Base-by-base conservation (phyloP, 2,797 vertebrate genomes). In the Sebastes vulpes region DNA sequence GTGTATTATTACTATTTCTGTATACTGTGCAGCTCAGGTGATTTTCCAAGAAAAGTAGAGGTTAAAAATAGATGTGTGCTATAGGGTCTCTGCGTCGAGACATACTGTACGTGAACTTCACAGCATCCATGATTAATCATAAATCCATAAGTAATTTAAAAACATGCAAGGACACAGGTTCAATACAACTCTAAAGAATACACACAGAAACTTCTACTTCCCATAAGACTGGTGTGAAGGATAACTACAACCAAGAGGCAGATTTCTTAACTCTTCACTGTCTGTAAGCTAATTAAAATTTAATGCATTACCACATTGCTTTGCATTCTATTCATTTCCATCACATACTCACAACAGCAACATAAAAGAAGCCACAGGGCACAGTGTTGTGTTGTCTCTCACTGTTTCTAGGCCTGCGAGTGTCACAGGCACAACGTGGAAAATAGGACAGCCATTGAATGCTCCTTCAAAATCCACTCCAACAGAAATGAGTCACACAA, bases 401-500 rank as follows among this genome's bases (percentile, higher is more conserved):
- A 52, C 72, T 20, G 35, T 87, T 84, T 87, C 59, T 25, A 75
- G 71, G 58, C 66, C 73, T 72, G 61, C 14, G 1, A 83, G 77
- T 60, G 73, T 91, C 84, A 66, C 73, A 48, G 65, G 59, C 68
- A 52, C 35, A 73, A 73, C 16, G 2, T 61, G 63, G 79, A 91
- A 93, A 93, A 91, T 89, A 88, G 90, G 89, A 81, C 90, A 92
- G 58, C 50, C 72, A 60, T 48, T 90, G 80, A 88, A 82, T 25
- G 35, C 48, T 66, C 74, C 69, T 82, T 90, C 76, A 81, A 82
- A 82, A 82, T 84, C 75, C 71, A 86, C 81, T 74, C 52, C 20
- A 66, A 79, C 18, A 87, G 78, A 88, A 64, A 78, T 87, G 65
- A 92, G 57, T 85, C 87, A 88, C 63, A 69, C 54, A 75, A 48